These are phyloP conservation scores for Athripsodes cinereus DNA, from an alignment of 2,888 invertebrate species.

Conservation along the genomic window DNA sequence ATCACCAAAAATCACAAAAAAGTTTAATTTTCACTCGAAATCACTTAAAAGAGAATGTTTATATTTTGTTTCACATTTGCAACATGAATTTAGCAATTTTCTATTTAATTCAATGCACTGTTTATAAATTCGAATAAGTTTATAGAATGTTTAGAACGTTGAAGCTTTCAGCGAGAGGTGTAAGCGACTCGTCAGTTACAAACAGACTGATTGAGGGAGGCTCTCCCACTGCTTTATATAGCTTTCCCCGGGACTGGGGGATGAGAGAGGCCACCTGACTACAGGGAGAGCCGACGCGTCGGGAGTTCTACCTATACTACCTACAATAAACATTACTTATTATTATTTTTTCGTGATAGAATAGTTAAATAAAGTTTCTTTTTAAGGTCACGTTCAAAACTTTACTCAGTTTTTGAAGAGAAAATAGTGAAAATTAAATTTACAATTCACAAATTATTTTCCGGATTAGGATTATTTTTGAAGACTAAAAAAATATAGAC, in stretches of 20 bases:
- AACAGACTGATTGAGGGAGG: conserved; percentile 23
- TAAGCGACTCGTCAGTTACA: conserved; percentile 9
- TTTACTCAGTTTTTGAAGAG: no score
- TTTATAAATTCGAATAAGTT: conserved; percentile 8
- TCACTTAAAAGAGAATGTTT: background rate
- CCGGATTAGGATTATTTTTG: no score
- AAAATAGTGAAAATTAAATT: no score
- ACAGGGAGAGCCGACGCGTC: conserved; percentile 2
- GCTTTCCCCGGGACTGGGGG: conserved; percentile 11
- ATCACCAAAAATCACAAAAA: background rate
- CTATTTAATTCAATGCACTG: background rate
- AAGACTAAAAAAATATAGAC: no score
- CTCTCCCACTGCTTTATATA: conserved; percentile 20
- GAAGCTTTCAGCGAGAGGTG: background rate
- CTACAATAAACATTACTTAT: background rate
- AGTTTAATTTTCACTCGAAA: background rate
- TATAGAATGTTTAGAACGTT: background rate
- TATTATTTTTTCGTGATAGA: background rate
- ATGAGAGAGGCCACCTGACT: background rate
- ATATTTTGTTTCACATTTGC: background rate
- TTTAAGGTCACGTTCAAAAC: no score
- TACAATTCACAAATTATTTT: no score
- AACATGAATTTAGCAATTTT: background rate
- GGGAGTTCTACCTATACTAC: background rate
- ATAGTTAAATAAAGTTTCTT: no score